Evolutionary conservation across 1,140 invertebrate genomes (phyloP), one percentile per base, ranked within the genome.

Genomic region (Heliconius hewitsoni): DNA sequence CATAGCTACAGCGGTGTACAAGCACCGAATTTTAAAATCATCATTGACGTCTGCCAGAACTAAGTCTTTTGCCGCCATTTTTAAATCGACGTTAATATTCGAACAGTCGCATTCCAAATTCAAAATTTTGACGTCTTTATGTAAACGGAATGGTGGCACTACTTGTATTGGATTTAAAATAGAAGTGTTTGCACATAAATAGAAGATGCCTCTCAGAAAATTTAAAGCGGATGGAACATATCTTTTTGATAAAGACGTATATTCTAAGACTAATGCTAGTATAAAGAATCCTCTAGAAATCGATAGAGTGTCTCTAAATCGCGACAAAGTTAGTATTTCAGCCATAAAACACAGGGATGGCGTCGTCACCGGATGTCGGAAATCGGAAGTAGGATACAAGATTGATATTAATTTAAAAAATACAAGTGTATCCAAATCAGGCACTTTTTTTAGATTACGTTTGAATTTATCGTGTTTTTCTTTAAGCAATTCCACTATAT

Each of bases 341-440:
- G 96, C 96, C 94, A 98, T 97, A 85, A 98, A 98, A 66, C 98
- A 94, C 74, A 98, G 95, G 85, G 96, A 96, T 70, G 98, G 98
- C 13, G 98, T 98, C 42, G 97, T 96, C n/a, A 99, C 95, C 3
- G 96, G 96, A 95, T 99, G 98, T 42, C 96, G 95, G 88, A 98
- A 98, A 94, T 99, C 98, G 1, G 98, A 98, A 1, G 98, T 97
- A 19, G 98, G 97, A 92, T 97, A 99, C 50, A 99, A 86, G 19
- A 97, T 89, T 19, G 96, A 96, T 27, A 97, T 95, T 46, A 98
- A 84, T 95, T 98, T 98, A 52, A 99, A 96, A 85, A 98, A 96
- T 83, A 98, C 92, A 37, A 99, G 86, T 0, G 96, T 97, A 86
- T 98, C 96, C 46, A 98, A 89, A 72, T 94, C 92, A 4, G 98